A percentile compares a stretch with the other conserved stretches of the same genome.
These are phyloP conservation scores for Myotis findleyi DNA, from an alignment of 2,797 vertebrate genomes.

Conservation along the genomic window DNA sequence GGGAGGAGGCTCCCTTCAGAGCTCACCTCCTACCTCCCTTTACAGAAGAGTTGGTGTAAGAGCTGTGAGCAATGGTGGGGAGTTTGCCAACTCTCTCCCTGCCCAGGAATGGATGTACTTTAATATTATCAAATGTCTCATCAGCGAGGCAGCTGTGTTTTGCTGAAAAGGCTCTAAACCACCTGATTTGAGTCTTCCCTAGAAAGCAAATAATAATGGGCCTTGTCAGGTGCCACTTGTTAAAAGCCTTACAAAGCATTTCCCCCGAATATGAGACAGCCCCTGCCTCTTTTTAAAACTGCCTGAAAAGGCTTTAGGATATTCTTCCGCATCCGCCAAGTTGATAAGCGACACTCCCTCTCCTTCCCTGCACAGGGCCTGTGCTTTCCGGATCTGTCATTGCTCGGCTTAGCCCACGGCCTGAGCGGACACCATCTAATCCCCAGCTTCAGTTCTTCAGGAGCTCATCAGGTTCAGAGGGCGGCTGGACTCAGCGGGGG, in stretches of 20 bases:
- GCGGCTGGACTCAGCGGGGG: neutral
- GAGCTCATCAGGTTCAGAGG: neutral
- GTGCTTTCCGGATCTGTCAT: neutral
- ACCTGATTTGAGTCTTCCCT: conserved; percentile 59
- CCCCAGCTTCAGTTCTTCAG: neutral
- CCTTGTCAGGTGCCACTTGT: conserved; percentile 57
- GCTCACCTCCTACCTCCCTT: neutral
- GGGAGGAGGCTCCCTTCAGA: neutral
- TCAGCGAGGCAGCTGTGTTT: conserved; percentile 64
- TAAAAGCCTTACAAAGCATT: conserved; percentile 54
- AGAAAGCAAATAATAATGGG: conserved; percentile 54
- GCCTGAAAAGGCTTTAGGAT: conserved; percentile 19
- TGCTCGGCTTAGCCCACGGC: neutral
- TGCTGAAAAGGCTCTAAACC: conserved; percentile 55
- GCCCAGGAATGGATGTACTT: neutral
- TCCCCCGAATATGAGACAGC: neutral
- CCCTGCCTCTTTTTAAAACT: conserved; percentile 23
- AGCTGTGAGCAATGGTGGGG: neutral
- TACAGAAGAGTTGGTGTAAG: neutral
- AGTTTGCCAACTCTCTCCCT: neutral
- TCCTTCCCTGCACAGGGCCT: neutral
- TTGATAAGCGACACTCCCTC: neutral
- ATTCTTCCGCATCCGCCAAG: neutral
- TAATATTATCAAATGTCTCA: conserved; percentile 54
- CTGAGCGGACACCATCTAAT: neutral